Conservation (phyloP, 2,113 vertebrate genomes). For the Salvelinus sp. region DNA sequence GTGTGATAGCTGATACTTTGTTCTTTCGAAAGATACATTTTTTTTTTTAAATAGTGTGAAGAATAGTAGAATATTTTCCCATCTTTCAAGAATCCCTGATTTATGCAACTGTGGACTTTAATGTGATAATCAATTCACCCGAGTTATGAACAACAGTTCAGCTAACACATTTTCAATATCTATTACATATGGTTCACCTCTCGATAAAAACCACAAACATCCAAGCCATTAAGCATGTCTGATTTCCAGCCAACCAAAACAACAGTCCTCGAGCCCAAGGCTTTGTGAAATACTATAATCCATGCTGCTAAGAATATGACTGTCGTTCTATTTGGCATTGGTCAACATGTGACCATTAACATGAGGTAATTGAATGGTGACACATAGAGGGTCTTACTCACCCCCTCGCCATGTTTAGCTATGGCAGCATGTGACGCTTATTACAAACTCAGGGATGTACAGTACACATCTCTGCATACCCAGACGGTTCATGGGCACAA, state of each 20-base stretch:
- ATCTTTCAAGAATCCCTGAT: too few relatives aligned
- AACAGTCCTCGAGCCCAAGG: conserved; percentile 4
- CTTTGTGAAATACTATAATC: conserved; percentile 13
- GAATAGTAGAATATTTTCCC: too few relatives aligned
- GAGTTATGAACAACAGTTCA: too few relatives aligned
- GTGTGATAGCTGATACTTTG: too few relatives aligned
- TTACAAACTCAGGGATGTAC: neutral
- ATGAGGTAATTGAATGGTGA: conserved; percentile 24
- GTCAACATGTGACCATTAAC: conserved; percentile 14
- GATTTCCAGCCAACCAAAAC: conserved; percentile 16
- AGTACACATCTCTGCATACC: conserved; percentile 14
- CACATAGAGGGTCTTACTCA: conserved; percentile 10
- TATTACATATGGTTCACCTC: neutral
- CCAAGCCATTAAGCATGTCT: conserved; percentile 16
- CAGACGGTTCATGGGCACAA: conserved; percentile 38
- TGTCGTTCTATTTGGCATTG: neutral
- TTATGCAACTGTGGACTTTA: too few relatives aligned
- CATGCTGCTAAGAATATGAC: conserved; percentile 11
- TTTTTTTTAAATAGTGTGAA: too few relatives aligned
- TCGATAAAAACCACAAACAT: neutral
- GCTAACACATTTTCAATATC: too few relatives aligned
- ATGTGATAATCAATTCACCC: too few relatives aligned
- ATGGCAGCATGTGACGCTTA: conserved; percentile 18
- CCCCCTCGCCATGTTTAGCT: neutral
- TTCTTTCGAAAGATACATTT: too few relatives aligned